Conservation (phyloP, 2,797 vertebrate species). For the Cryptoprocta ferox region DNA sequence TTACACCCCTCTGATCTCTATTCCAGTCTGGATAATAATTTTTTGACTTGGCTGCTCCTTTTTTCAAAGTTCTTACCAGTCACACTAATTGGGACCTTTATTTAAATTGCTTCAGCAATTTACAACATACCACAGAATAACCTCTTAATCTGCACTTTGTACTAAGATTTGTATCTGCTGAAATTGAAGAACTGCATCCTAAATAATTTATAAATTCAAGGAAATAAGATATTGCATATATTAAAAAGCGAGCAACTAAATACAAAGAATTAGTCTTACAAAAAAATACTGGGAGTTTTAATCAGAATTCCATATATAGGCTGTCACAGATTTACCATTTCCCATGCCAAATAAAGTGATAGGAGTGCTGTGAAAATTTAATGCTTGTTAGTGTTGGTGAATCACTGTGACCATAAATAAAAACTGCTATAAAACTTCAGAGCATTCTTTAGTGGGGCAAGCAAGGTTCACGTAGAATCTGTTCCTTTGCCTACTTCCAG, state of each 20-base stretch:
- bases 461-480: constrained; percentile 57
- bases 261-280: not conserved
- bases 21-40: constrained; percentile 68
- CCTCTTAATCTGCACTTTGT: constrained; percentile 49
- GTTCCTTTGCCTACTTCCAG: constrained; percentile 13
- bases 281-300: constrained; percentile 24
- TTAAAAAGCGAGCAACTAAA: constrained; percentile 1
- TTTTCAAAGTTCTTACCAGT: constrained; percentile 61
- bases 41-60: constrained; percentile 71
- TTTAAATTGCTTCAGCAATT: constrained; percentile 76
- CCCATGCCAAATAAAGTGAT: constrained; percentile 60
- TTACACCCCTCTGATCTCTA: constrained; percentile 81
- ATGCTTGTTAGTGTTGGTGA: constrained; percentile 71
- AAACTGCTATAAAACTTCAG: constrained; percentile 79
- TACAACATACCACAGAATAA: constrained; percentile 65
- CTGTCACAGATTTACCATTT: constrained; percentile 38
- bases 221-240: constrained; percentile 25
- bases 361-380: constrained; percentile 56
- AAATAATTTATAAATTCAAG: not conserved
- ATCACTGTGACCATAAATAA: constrained; percentile 72
- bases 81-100: constrained; percentile 73
- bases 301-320: constrained; percentile 36
- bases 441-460: constrained; percentile 66
- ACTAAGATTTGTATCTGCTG: constrained; percentile 49
- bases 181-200: constrained; percentile 57